These are phyloP conservation scores for Phalanger gymnotis DNA, from an alignment of 2,797 vertebrate species.

Conservation along the genomic window DNA sequence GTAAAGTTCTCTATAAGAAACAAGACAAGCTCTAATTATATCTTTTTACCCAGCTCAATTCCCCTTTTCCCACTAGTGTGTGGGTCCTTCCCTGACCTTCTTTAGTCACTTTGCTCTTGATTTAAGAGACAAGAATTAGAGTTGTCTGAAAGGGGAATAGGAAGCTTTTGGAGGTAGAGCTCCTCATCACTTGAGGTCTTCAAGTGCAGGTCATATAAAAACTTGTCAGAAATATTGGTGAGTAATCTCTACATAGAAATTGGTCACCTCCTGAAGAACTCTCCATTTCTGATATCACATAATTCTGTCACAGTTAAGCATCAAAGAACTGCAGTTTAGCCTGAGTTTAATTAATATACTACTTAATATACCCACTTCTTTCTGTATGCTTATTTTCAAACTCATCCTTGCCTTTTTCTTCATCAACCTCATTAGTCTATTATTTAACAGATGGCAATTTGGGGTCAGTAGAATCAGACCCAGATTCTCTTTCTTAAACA, in stretches of 20 bases:
- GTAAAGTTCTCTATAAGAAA: not conserved
- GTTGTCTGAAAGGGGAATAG: not conserved
- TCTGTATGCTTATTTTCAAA: not conserved
- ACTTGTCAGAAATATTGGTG: not conserved
- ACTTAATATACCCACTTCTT: not conserved
- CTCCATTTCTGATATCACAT: not conserved
- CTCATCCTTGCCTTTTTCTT: not conserved
- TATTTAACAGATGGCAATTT: fast-evolving
- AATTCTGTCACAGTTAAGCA: not conserved
- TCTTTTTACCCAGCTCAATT: not conserved
- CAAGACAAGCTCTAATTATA: not conserved
- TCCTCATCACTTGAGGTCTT: not conserved
- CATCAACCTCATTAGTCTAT: not conserved
- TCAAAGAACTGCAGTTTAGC: not conserved
- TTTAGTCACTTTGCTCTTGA: not conserved
- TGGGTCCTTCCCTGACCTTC: not conserved
- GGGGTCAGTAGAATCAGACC: not conserved
- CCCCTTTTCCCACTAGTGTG: not conserved
- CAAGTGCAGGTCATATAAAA: not conserved
- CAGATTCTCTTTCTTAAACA: fast-evolving
- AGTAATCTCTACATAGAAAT: not conserved
- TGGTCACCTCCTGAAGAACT: not conserved
- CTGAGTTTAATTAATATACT: not conserved
- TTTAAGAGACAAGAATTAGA: not conserved
- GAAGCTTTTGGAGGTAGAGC: not conserved